Conservation (phyloP, 2,888 invertebrate genomes). For the Mesoligia furuncula region DNA sequence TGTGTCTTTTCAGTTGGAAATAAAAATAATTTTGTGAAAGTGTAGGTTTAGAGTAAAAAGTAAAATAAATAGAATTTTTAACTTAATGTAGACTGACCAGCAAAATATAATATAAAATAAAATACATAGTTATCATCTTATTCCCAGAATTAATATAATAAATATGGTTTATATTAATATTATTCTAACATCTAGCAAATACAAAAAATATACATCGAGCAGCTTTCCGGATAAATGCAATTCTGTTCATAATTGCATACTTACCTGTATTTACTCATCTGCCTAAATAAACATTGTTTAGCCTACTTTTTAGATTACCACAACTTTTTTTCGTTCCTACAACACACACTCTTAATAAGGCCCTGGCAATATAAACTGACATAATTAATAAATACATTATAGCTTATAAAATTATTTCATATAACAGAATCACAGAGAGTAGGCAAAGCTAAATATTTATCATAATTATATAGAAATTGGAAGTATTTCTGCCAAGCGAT, state of each 20-base stretch:
- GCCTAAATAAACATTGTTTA: neutral
- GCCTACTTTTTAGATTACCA: neutral
- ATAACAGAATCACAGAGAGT: conserved; percentile 5
- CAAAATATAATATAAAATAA: conserved; percentile 35
- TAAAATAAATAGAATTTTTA: conserved; percentile 30
- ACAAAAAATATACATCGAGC: conserved; percentile 8
- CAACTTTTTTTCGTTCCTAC: neutral
- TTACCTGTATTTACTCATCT: conserved; percentile 27
- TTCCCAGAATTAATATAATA: conserved; percentile 1
- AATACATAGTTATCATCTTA: conserved; percentile 27
- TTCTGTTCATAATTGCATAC: conserved; percentile 3
- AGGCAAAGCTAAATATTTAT: conserved; percentile 42
- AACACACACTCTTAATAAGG: neutral
- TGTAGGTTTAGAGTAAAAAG: conserved; percentile 46
- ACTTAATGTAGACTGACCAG: conserved; percentile 32
- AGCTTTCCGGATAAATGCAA: neutral
- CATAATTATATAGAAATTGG: conserved; percentile 8
- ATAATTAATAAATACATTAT: conserved; percentile 26
- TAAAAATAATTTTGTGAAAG: conserved; percentile 51
- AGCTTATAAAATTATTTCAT: conserved; percentile 14
- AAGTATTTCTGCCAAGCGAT: conserved; percentile 56
- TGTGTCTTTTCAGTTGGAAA: conserved; percentile 41
- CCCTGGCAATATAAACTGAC: conserved; percentile 27
- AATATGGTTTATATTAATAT: neutral
- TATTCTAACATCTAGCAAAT: conserved; percentile 35